Evolutionary conservation across 2,797 vertebrate genomes (phyloP).

Genomic region (Crocidura indochinensis): DNA sequence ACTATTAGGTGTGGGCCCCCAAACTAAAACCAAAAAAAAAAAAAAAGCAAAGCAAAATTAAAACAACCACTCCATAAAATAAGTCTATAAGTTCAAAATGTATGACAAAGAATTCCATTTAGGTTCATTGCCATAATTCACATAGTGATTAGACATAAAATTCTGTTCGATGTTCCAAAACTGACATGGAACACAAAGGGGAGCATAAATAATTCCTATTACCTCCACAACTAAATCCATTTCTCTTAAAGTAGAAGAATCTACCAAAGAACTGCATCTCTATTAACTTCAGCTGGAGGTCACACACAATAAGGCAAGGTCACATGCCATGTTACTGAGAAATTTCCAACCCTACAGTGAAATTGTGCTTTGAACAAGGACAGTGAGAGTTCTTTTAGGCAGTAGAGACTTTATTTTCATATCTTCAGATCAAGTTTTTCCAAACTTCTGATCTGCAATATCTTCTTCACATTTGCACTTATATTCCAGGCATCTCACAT

Average conservation of each 20-base stretch:
- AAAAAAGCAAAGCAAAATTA: no score
- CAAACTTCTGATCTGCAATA: background rate
- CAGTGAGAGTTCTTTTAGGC: background rate
- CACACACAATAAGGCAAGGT: background rate
- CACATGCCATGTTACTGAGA: background rate
- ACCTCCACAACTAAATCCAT: background rate
- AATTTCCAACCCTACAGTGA: background rate
- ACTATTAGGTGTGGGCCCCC: no score
- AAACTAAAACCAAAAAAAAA: no score
- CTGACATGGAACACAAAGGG: conserved; percentile 3
- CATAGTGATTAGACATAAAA: background rate
- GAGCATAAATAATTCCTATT: background rate
- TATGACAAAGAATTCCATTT: background rate
- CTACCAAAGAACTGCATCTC: fast-evolving
- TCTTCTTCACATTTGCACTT: background rate
- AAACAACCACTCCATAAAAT: no score
- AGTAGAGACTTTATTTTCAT: background rate
- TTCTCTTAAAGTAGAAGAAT: background rate
- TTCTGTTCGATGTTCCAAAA: background rate
- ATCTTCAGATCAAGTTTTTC: background rate
- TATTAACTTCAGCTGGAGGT: background rate
- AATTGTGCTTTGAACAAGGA: no score
- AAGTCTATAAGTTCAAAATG: background rate
- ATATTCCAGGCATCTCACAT: background rate
- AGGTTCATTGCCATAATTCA: background rate